phyloP scores from a whole-genome alignment of 1,140 invertebrate genomes.

The Bombus ignitus region DNA sequence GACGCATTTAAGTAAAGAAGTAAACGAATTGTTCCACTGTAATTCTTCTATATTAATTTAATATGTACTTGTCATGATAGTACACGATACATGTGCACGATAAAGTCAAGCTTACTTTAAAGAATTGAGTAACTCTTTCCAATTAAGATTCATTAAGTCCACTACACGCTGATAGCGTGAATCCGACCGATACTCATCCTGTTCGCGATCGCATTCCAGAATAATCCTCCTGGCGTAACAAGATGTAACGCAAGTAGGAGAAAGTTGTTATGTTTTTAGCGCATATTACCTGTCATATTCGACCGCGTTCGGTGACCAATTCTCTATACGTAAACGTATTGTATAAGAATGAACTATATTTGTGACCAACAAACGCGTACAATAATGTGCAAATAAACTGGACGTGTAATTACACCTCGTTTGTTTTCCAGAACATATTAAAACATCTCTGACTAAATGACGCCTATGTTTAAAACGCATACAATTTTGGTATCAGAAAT shows the following conservation, averaged over 20 bases:
- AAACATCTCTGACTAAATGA: not conserved
- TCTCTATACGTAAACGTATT: not conserved
- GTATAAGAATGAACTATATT: too few species aligned
- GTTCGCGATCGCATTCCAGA: conserved; percentile 27
- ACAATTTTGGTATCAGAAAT: not conserved
- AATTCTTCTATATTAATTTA: too few species aligned
- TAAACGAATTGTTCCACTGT: too few species aligned
- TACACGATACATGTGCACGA: too few species aligned
- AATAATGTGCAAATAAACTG: not conserved
- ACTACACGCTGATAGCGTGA: not conserved
- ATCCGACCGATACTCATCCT: not conserved
- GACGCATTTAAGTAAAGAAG: too few species aligned
- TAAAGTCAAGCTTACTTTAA: not conserved
- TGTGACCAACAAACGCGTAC: not conserved
- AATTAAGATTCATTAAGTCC: conserved; percentile 18
- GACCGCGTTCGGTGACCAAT: conserved; percentile 4
- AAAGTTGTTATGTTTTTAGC: conserved; percentile 46
- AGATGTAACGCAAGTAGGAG: conserved; percentile 46
- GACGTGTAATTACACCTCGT: not conserved
- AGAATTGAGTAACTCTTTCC: not conserved
- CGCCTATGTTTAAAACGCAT: not conserved
- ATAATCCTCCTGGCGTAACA: conserved; percentile 35
- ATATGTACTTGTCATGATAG: too few species aligned
- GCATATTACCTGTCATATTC: conserved; percentile 31
- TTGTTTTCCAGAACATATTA: not conserved